Evolutionary conservation across 1,140 invertebrate species (phyloP), one percentile per base, ranked within the genome.

Genomic region (Aphelenchoides avenae): DNA sequence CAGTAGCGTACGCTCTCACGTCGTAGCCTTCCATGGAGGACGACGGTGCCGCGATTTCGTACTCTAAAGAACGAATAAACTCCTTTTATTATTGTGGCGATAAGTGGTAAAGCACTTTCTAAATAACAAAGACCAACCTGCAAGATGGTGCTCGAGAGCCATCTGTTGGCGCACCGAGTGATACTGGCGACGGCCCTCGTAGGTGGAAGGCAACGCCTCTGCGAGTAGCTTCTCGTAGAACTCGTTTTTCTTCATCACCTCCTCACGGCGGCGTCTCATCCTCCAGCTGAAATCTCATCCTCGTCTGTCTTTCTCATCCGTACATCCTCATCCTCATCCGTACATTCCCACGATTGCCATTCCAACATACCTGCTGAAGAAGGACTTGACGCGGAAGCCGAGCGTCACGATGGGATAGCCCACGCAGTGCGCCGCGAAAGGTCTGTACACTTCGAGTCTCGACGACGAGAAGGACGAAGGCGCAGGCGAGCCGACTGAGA

Each of bases 371-470:
- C 37, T 60, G 64, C 43, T 53, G 43, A 65, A 65, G 33, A 70
- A 65, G 11, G 66, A 70, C 42, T 65, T 65, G 27, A 65, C 66
- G 30, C 63, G 89, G 82, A 95, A 94, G 63, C 91, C 91, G 73
- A 96, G 83, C 59, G 91, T 94, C 40, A 96, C 89, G 66, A 94
- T 89, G 65, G 92, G 92, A 85, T 95, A 97, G 55, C 93, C 91
- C 81, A 95, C 89, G 80, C 88, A 97, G 81, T 98, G 93, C 64
- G 93, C 93, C 64, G 93, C 93, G 81, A 98, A 93, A 54, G 93
- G 92, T 77, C 91, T 84, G 84, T 91, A 96, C 52, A 95, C 84
- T 81, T 93, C 91, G 79, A 91, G 82, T 80, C 89, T 88, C 76
- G 89, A 87, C 65, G 88, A 82, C 77, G 56, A 42, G 15, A 52